A percentile compares a stretch with the other conserved stretches of the same genome.
These are phyloP conservation scores for Sarcophaga peregrina DNA, from an alignment of 1,140 invertebrate genomes.

Conservation along the genomic window DNA sequence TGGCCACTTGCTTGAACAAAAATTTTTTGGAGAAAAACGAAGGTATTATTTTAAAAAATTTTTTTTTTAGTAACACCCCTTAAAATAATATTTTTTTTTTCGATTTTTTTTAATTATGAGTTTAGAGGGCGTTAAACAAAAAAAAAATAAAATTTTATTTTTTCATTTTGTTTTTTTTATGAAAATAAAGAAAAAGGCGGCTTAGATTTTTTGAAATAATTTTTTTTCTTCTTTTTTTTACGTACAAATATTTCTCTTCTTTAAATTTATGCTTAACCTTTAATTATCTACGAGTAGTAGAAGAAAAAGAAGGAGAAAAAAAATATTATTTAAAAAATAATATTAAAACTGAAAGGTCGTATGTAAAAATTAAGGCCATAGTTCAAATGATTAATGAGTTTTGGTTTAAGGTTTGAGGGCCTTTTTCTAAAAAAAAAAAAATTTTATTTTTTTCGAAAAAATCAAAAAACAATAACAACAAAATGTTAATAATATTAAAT, in stretches of 20 bases:
- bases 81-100: background rate
- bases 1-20: background rate
- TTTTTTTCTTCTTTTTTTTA: background rate
- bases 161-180: too few relatives aligned
- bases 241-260: too few relatives aligned
- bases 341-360: slow-evolving; percentile 19
- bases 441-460: background rate
- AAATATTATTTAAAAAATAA: background rate
- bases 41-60: too few relatives aligned
- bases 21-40: background rate
- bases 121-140: slow-evolving; percentile 28
- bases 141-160: background rate
- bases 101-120: too few relatives aligned
- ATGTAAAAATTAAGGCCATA: slow-evolving; percentile 37
- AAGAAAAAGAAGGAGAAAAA: background rate
- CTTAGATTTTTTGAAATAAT: background rate
- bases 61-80: background rate
- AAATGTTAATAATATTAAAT: background rate
- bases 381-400: slow-evolving; percentile 35
- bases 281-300: background rate
- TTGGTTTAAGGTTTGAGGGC: slow-evolving; percentile 33
- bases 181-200: background rate
- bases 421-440: slow-evolving; percentile 9
- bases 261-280: slow-evolving; percentile 14
- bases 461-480: background rate